These are phyloP conservation scores for Cetoscarus ocellatus DNA, from an alignment of 2,797 vertebrate genomes.

Conservation along the genomic window DNA sequence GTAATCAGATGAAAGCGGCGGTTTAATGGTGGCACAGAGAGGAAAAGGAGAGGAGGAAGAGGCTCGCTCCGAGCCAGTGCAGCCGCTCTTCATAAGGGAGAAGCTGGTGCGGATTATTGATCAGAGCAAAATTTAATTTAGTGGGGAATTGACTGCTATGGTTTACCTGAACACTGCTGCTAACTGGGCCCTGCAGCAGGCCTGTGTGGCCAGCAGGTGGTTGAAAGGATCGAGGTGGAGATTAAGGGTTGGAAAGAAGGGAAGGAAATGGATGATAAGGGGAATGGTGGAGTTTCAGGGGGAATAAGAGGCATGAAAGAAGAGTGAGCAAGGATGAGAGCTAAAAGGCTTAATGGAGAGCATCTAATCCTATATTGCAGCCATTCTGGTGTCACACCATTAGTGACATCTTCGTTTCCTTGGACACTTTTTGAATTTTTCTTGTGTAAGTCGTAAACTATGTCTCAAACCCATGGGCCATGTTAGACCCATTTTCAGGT, in stretches of 20 bases:
- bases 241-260: constrained; percentile 79
- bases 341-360: constrained; percentile 81
- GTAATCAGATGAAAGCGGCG: constrained; percentile 87
- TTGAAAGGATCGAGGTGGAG: constrained; percentile 74
- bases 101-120: constrained; percentile 76
- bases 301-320: constrained; percentile 66
- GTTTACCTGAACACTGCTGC: constrained; percentile 74
- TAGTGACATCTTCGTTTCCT: constrained; percentile 61
- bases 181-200: constrained; percentile 72
- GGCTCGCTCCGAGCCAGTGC: constrained; percentile 61
- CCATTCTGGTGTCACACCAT: constrained; percentile 78
- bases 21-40: constrained; percentile 75
- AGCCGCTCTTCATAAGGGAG: constrained; percentile 67
- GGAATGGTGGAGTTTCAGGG: constrained; percentile 74
- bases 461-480: constrained; percentile 44
- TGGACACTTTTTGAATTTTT: constrained; percentile 64
- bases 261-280: constrained; percentile 77
- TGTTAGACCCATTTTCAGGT: too few relatives aligned
- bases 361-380: constrained; percentile 80
- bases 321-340: constrained; percentile 65
- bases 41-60: constrained; percentile 52
- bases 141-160: constrained; percentile 81
- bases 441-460: constrained; percentile 23
- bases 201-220: constrained; percentile 76
- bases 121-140: constrained; percentile 84